These are phyloP conservation scores for Heliconius erato DNA, from an alignment of 2,888 invertebrate genomes.

Conservation along the genomic window DNA sequence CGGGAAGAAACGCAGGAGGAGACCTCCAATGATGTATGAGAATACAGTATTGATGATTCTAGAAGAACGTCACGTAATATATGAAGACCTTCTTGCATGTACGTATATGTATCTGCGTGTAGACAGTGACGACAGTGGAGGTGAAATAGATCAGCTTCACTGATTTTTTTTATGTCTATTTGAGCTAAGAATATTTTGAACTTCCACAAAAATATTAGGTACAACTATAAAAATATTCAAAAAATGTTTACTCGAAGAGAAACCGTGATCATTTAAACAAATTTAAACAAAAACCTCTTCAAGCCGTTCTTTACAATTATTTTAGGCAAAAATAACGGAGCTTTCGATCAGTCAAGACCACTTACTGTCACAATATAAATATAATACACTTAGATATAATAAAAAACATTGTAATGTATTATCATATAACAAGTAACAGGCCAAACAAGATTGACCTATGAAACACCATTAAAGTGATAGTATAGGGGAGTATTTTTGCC, in stretches of 20 bases:
- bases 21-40: too few relatives aligned
- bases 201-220: neutral
- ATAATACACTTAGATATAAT: slow-evolving; percentile 52
- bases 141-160: too few relatives aligned
- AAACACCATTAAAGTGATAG: slow-evolving; percentile 25
- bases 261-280: too few relatives aligned
- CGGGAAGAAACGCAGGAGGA: neutral
- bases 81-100: too few relatives aligned
- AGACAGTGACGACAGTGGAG: too few relatives aligned
- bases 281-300: neutral
- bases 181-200: neutral
- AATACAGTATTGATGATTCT: too few relatives aligned
- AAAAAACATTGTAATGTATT: slow-evolving; percentile 63
- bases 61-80: too few relatives aligned
- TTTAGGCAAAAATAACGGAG: neutral
- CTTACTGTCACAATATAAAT: slow-evolving; percentile 61
- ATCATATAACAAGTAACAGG: slow-evolving; percentile 48
- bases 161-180: too few relatives aligned
- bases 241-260: too few relatives aligned
- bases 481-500: slow-evolving; percentile 51
- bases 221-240: too few relatives aligned
- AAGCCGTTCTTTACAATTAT: neutral
- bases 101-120: too few relatives aligned
- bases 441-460: neutral
- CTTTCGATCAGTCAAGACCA: slow-evolving; percentile 48